A percentile compares a stretch with the other conserved stretches of the same genome.
Evolutionary conservation across 2,113 vertebrate species (phyloP).

Genomic region (Syngnathus floridae): DNA sequence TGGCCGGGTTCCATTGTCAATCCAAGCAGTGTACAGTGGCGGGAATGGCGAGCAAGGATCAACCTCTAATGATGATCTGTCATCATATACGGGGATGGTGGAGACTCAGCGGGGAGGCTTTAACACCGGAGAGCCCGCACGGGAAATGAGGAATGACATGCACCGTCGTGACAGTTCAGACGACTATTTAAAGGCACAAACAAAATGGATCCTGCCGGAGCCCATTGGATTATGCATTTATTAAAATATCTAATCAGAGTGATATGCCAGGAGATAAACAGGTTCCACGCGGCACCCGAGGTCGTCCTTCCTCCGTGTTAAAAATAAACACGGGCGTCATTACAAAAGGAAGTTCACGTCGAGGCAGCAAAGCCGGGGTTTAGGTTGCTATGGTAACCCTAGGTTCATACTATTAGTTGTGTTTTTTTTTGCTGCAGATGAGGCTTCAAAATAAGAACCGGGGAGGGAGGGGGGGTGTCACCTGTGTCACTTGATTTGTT

Average conservation of each 20-base stretch:
- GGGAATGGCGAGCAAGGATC: constrained; percentile 58
- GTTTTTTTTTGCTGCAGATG: constrained; percentile 47
- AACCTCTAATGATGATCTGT: constrained; percentile 55
- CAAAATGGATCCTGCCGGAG: not conserved
- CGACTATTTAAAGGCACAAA: constrained; percentile 24
- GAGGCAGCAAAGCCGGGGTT: constrained; percentile 47
- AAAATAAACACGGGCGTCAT: constrained; percentile 53
- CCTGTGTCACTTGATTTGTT: constrained; percentile 20
- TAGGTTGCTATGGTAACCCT: constrained; percentile 73
- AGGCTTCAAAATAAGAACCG: constrained; percentile 39
- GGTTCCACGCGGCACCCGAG: constrained; percentile 7
- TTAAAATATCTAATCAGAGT: constrained; percentile 1
- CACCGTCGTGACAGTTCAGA: constrained; percentile 24
- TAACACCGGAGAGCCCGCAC: constrained; percentile 20
- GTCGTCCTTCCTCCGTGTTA: constrained; percentile 44
- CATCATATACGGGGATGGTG: constrained; percentile 14
- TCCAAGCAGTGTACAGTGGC: constrained; percentile 40
- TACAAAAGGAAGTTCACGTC: constrained; percentile 52
- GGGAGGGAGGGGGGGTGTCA: constrained; percentile 2
- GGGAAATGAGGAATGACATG: constrained; percentile 42
- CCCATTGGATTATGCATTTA: constrained; percentile 1
- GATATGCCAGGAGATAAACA: constrained; percentile 1
- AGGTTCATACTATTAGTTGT: constrained; percentile 58
- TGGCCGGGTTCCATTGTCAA: constrained; percentile 36
- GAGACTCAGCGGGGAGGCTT: constrained; percentile 33